phyloP scores from a whole-genome alignment of 2,113 vertebrate species.

The Cinclus mexicanus region DNA sequence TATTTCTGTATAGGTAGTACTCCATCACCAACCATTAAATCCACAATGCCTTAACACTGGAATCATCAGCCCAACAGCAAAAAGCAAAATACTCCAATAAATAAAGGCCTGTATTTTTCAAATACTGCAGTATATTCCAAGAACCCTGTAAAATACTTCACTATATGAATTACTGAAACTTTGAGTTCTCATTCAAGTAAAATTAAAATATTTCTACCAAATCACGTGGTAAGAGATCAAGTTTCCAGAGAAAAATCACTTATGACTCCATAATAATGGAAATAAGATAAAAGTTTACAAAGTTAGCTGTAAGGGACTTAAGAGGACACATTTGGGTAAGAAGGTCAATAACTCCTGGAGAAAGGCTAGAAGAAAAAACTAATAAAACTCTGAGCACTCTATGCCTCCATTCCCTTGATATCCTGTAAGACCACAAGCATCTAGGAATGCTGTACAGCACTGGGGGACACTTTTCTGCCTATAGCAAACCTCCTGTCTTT shows the following conservation, averaged over 20 bases:
- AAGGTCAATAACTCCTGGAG: not conserved
- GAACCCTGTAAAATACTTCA: not conserved
- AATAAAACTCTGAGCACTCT: not conserved
- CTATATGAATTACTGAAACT: not conserved
- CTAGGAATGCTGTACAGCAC: not conserved
- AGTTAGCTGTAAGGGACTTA: not conserved
- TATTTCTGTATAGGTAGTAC: not conserved
- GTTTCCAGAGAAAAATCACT: not conserved
- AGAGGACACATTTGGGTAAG: not conserved
- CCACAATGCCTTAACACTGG: not conserved
- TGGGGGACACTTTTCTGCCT: fast-evolving
- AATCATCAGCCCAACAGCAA: not conserved
- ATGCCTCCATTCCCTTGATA: not conserved
- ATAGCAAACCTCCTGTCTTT: not conserved
- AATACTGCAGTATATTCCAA: not conserved
- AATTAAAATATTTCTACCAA: not conserved
- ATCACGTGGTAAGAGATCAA: not conserved
- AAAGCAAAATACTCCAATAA: not conserved
- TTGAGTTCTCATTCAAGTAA: not conserved
- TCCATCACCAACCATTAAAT: not conserved
- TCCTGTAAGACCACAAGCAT: not conserved
- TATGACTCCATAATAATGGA: not conserved
- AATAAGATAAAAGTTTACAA: not conserved
- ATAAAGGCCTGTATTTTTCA: not conserved
- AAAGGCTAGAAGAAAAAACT: not conserved